Base-by-base conservation (phyloP, 2,888 invertebrate genomes). In the Drosophila hawaiiensis region DNA sequence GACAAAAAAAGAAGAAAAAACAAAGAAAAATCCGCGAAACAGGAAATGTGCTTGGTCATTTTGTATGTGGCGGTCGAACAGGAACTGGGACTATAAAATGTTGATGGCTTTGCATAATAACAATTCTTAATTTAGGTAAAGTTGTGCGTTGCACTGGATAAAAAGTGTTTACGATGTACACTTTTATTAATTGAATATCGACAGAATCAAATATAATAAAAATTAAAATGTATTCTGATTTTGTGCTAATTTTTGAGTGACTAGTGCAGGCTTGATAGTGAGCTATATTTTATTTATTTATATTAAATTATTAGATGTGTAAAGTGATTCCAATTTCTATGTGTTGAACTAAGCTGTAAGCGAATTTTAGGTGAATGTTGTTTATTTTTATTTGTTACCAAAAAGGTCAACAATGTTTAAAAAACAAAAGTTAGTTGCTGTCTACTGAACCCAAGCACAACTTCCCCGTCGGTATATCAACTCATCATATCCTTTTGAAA, bases 1-100 rank as follows among this genome's bases (percentile, higher is more conserved):
- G 55, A 72, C 69, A 73, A 65, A 54, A 71, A 71, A 73, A 65
- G 43, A 54, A 80, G 70, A 82, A 72, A 68, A 73, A 72, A 68
- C 61, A 86, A 82, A 82, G 73, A 84, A 74, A 86, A 33, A 39
- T 35, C 53, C 52, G 53, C 55, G 56, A 72, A 88, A 72, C 73
- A 58, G 85, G 61, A 83, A 85, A 80, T 85, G 81, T 85, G 78
- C 74, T 88, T 83, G 83, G 78, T 70, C 83, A 90, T 85, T 85
- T 60, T 59, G 52, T 41, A 35, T 29, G 63, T 63, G 71, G 52
- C 52, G 72, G 63, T 29, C 28, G 19, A 14, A 31, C 9, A 3
- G n/a, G 12, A 19, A 19, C 4, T 41, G 29, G 19, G 35, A 22
- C 31, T 50, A 68, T 49, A 63, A 78, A 78, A 56, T 59, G 50